A percentile compares a stretch with the other conserved stretches of the same genome.
Evolutionary conservation across 2,113 vertebrate genomes (phyloP).

Genomic region (Arvicanthis niloticus): DNA sequence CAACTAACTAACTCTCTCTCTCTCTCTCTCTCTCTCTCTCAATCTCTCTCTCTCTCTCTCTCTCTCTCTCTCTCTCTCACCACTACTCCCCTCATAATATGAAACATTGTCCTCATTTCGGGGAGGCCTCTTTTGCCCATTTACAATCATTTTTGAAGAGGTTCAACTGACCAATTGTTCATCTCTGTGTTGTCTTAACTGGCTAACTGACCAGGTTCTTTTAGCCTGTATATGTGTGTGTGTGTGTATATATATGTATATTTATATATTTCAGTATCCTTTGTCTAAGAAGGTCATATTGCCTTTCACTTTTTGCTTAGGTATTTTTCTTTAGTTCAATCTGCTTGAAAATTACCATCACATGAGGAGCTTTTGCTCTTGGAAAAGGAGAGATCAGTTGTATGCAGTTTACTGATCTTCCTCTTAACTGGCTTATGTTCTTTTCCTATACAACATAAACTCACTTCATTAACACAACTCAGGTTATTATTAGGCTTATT

Average conservation of each 20-base stretch:
- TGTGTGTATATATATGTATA: no score
- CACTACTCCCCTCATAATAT: not conserved
- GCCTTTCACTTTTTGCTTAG: not conserved
- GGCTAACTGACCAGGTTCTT: not conserved
- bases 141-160: slow-evolving; percentile 20
- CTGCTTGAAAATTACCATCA: slow-evolving; percentile 12
- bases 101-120: not conserved
- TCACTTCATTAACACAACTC: not conserved
- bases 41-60: no score
- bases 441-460: slow-evolving; percentile 20
- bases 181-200: slow-evolving; percentile 27
- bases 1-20: no score
- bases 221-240: not conserved
- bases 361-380: not conserved
- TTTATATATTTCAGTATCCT: not conserved
- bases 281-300: not conserved
- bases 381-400: slow-evolving; percentile 26
- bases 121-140: not conserved
- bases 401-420: slow-evolving; percentile 45
- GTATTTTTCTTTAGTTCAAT: slow-evolving; percentile 35
- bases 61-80: no score
- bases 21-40: no score
- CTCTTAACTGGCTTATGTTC: slow-evolving; percentile 36
- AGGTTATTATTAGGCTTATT: slow-evolving; percentile 4
- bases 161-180: not conserved